phyloP scores from a whole-genome alignment of 2,113 vertebrate species.

The Lophochroa leadbeateri region DNA sequence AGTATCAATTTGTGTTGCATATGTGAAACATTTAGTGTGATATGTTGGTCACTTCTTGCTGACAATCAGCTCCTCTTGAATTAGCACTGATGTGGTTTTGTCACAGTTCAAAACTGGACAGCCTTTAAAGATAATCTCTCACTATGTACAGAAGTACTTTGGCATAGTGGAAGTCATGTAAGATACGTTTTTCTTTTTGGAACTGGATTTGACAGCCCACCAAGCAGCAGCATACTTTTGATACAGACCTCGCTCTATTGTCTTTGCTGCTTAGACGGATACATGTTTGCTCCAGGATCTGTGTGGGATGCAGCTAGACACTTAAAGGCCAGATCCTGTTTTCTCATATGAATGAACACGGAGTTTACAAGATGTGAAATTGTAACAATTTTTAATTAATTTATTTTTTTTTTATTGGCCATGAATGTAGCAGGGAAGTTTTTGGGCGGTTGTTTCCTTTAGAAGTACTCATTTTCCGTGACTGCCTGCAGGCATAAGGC shows the following conservation, averaged over 20 bases:
- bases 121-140: not conserved
- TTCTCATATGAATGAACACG: not conserved
- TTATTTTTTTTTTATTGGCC: not conserved
- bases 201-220: not conserved
- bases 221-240: not conserved
- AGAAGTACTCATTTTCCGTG: not conserved
- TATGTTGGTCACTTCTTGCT: not conserved
- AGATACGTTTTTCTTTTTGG: not conserved
- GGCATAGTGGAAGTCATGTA: not conserved
- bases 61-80: not conserved
- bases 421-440: not conserved
- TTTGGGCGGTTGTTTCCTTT: not conserved
- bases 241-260: not conserved
- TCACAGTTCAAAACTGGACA: not conserved
- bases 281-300: not conserved
- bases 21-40: not conserved
- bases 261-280: not conserved
- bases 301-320: not conserved
- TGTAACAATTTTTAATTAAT: not conserved
- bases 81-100: not conserved
- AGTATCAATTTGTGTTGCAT: not conserved
- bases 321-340: not conserved
- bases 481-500: not conserved
- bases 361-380: not conserved
- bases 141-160: not conserved